Evolutionary conservation across 2,797 vertebrate species (phyloP), one percentile per base, ranked within the genome.

Genomic region (Hemibagrus guttatus): DNA sequence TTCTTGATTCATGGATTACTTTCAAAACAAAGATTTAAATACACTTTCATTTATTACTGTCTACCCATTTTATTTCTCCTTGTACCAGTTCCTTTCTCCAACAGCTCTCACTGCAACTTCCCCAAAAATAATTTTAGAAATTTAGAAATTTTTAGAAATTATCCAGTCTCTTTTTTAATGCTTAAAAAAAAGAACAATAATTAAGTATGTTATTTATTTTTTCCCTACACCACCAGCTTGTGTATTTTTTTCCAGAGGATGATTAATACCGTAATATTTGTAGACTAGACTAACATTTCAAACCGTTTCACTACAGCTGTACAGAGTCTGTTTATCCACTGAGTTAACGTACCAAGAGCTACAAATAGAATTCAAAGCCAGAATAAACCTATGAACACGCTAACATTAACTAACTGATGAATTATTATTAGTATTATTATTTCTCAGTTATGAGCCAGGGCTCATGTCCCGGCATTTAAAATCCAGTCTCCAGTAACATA

Each of bases 401-500:
- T 23, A 46, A 12, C 9, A 46, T n/a, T 49, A 49, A 49, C 46
- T 8, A 56, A 31, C 12, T 35, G 28, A 2, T 1, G 2, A 31
- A 78, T 35, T 31, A 21, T 6, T 11, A 31, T 6, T 78, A 78
- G 17, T 4, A 42, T 3, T 39, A 26, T 16, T 61, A 49, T 78
- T 78, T 26, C 12, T 2, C 17, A 26, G 2, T 83, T 35, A 54
- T 9, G 28, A 63, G 26, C 80, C 71, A 59, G 17, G 26, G 63
- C 63, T 68, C 23, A 59, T 17, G 28, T 54, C 52, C 42, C 76
- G 87, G 86, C 83, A 71, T 87, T 88, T 87, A 84, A 88, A 86
- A 56, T 7, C 49, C 23, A 39, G 17, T 63, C 83, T 49, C 74
- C 85, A 64, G 14, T 35, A 58, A 12, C 26, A 76, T 26, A n/a